These are phyloP conservation scores for Liopterus haemorrhoidalis DNA, from an alignment of 2,888 invertebrate genomes.

Conservation along the genomic window DNA sequence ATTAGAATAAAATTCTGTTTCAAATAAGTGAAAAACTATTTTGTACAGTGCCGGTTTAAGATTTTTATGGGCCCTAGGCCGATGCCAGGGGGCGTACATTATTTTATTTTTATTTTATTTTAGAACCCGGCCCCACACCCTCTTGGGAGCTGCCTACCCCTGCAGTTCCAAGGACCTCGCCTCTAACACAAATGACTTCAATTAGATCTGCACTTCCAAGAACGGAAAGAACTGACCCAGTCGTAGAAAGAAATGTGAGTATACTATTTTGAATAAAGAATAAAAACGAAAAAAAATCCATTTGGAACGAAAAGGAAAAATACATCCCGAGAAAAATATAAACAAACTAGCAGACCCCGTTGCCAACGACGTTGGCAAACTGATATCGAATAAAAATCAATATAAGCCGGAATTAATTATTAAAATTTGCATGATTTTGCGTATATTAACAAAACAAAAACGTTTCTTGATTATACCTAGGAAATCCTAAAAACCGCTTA, in stretches of 20 bases:
- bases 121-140: slow-evolving; percentile 49
- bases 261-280: too few relatives aligned
- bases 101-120: slow-evolving; percentile 24
- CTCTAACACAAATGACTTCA: slow-evolving; percentile 15
- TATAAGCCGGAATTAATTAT: too few relatives aligned
- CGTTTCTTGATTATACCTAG: too few relatives aligned
- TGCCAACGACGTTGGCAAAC: too few relatives aligned
- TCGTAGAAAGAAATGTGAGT: neutral
- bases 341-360: too few relatives aligned
- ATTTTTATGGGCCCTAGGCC: neutral
- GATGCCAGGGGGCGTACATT: slow-evolving; percentile 1
- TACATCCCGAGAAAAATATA: too few relatives aligned
- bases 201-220: slow-evolving; percentile 5
- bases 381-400: too few relatives aligned
- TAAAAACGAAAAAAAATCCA: too few relatives aligned
- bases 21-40: neutral
- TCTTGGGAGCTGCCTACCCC: slow-evolving; percentile 43
- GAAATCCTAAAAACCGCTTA: too few relatives aligned
- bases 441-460: too few relatives aligned
- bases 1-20: neutral
- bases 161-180: slow-evolving; percentile 25
- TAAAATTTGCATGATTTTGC: too few relatives aligned
- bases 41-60: slow-evolving; percentile 6
- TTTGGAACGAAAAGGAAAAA: too few relatives aligned
- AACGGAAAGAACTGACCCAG: neutral